Percentiles rank a stretch among this genome's conserved stretches.
These are phyloP conservation scores for Lerema accius DNA, from an alignment of 1,140 invertebrate species.

Conservation along the genomic window DNA sequence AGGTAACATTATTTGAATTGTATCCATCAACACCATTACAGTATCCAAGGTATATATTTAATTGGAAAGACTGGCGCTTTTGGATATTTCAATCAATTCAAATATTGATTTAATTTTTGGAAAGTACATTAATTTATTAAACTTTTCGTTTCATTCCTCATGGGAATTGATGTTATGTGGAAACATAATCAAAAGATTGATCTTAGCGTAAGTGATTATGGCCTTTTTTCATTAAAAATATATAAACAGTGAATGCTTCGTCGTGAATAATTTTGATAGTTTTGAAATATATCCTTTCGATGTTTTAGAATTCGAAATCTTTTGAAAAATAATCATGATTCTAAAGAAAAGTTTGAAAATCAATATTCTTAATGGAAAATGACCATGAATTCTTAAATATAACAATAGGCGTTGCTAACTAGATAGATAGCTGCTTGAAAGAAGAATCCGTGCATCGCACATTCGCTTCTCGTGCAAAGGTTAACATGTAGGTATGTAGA, in stretches of 20 bases:
- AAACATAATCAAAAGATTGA: conserved; percentile 69
- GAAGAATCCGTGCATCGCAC: conserved; percentile 81
- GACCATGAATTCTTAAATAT: conserved; percentile 65
- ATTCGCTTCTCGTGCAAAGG: conserved; percentile 81
- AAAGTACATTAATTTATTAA: conserved; percentile 51
- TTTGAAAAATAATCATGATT: conserved; percentile 11
- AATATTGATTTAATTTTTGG: conserved; percentile 54
- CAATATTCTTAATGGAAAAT: conserved; percentile 67
- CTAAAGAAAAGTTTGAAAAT: conserved; percentile 17
- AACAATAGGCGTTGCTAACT: conserved; percentile 79
- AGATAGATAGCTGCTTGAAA: conserved; percentile 81
- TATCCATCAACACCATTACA: conserved; percentile 22
- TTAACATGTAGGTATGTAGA: conserved; percentile 55
- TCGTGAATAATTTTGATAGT: not conserved
- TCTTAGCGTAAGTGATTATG: conserved; percentile 71
- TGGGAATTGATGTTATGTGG: conserved; percentile 76
- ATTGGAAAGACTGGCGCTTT: conserved; percentile 71
- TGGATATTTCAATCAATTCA: conserved; percentile 67
- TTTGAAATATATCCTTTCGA: not conserved
- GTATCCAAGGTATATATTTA: conserved; percentile 40
- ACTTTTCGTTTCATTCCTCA: conserved; percentile 82
- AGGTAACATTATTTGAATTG: not conserved
- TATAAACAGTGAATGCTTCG: conserved; percentile 17
- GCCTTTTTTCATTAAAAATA: conserved; percentile 68
- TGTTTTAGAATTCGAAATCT: not conserved